These are phyloP conservation scores for Apodemia mormo DNA, from an alignment of 2,888 invertebrate species.

Conservation along the genomic window DNA sequence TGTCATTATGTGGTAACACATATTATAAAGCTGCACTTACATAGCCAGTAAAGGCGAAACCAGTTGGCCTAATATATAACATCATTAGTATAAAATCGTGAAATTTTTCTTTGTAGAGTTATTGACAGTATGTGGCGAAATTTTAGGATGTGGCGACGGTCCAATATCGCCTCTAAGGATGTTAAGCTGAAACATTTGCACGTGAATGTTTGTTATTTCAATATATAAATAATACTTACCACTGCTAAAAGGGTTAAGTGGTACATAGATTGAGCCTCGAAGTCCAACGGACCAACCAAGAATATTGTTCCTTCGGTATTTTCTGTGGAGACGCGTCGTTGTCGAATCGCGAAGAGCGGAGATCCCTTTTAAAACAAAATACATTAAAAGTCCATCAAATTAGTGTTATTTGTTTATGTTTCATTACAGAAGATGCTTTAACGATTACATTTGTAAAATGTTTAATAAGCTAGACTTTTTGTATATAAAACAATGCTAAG, in stretches of 20 bases:
- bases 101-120: too few species aligned
- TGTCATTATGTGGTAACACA: too few species aligned
- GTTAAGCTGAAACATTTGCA: too few species aligned
- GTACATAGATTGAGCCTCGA: slow-evolving; percentile 94
- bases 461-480: not conserved
- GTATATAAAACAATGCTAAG: not conserved
- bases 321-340: slow-evolving; percentile 87
- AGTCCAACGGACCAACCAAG: slow-evolving; percentile 90
- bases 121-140: too few species aligned
- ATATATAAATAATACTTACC: slow-evolving; percentile 80
- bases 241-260: slow-evolving; percentile 92
- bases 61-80: too few species aligned
- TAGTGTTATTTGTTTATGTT: not conserved
- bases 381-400: slow-evolving; percentile 28
- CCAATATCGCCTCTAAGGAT: too few species aligned
- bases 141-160: too few species aligned
- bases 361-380: slow-evolving; percentile 80
- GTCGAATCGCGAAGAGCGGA: slow-evolving; percentile 88
- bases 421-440: not conserved
- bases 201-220: too few species aligned
- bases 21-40: too few species aligned
- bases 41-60: too few species aligned
- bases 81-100: too few species aligned
- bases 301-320: slow-evolving; percentile 91
- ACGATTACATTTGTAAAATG: not conserved